Evolutionary conservation across 2,797 vertebrate species (phyloP).

Genomic region (Chiroxiphia lanceolata): DNA sequence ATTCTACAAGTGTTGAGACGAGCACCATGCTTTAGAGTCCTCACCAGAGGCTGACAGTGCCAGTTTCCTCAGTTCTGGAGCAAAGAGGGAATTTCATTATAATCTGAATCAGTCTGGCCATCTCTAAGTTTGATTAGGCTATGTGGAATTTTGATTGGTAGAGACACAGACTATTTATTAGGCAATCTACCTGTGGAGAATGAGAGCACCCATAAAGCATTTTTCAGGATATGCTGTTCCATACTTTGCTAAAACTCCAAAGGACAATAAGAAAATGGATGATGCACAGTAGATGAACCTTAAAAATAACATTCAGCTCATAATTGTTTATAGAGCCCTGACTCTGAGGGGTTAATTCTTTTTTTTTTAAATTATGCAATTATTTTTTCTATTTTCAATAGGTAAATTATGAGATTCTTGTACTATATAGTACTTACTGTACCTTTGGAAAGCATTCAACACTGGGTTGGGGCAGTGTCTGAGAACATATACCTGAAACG

Average conservation of each 20-base stretch:
- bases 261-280: not conserved
- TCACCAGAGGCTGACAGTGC: not conserved
- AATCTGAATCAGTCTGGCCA: not conserved
- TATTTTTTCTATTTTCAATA: not conserved
- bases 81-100: not conserved
- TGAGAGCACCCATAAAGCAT: not conserved
- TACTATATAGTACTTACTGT: not conserved
- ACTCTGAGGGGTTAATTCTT: not conserved
- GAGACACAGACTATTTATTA: not conserved
- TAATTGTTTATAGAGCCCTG: not conserved
- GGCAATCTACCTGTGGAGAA: not conserved
- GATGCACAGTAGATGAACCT: not conserved
- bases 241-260: not conserved
- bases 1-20: not conserved
- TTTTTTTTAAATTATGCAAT: not conserved
- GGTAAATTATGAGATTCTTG: not conserved
- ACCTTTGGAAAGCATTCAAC: not conserved
- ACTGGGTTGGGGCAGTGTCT: not conserved
- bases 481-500: not conserved
- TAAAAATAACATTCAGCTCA: not conserved
- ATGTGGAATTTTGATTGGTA: not conserved
- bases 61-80: not conserved
- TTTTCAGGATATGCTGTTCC: not conserved
- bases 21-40: not conserved
- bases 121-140: not conserved